phyloP scores from a whole-genome alignment of 2,797 vertebrate species.

The Pantherophis vulpinus region DNA sequence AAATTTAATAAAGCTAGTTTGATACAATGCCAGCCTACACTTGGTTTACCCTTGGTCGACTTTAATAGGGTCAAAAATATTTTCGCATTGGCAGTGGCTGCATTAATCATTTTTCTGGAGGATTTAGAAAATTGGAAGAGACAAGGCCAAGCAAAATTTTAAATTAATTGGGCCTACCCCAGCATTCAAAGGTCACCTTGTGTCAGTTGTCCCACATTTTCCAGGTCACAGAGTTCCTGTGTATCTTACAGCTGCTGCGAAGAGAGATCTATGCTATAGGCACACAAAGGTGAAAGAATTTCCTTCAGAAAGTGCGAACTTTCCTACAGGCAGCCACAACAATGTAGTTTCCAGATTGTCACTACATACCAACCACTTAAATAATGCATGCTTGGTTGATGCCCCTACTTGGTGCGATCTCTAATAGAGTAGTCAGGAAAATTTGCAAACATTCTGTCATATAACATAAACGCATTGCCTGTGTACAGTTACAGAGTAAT shows the following conservation, averaged over 20 bases:
- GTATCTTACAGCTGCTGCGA: constrained; percentile 76
- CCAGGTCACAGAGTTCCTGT: constrained; percentile 82
- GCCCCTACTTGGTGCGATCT: constrained; percentile 71
- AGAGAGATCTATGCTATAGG: constrained; percentile 73
- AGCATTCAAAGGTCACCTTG: constrained; percentile 84
- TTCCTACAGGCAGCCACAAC: constrained; percentile 75
- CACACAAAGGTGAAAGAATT: constrained; percentile 81
- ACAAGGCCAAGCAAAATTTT: constrained; percentile 90
- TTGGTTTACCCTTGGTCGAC: constrained; percentile 95
- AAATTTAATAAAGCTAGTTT: constrained; percentile 97
- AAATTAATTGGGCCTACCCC: constrained; percentile 89
- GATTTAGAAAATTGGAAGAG: constrained; percentile 96
- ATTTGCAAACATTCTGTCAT: constrained; percentile 77
- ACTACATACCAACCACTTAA: constrained; percentile 78
- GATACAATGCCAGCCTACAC: constrained; percentile 93
- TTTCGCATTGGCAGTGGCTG: constrained; percentile 88
- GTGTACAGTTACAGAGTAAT: constrained; percentile 69
- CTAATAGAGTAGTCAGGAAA: constrained; percentile 76
- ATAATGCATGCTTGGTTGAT: constrained; percentile 76
- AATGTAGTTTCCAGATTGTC: constrained; percentile 74
- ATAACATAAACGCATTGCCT: constrained; percentile 74
- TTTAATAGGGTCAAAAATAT: constrained; percentile 99
- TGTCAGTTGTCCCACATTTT: constrained; percentile 83
- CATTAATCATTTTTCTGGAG: constrained; percentile 95
- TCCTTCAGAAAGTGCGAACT: constrained; percentile 77